Base-by-base conservation (phyloP, 2,888 invertebrate species). In the Drosophila quasianomalipes region DNA sequence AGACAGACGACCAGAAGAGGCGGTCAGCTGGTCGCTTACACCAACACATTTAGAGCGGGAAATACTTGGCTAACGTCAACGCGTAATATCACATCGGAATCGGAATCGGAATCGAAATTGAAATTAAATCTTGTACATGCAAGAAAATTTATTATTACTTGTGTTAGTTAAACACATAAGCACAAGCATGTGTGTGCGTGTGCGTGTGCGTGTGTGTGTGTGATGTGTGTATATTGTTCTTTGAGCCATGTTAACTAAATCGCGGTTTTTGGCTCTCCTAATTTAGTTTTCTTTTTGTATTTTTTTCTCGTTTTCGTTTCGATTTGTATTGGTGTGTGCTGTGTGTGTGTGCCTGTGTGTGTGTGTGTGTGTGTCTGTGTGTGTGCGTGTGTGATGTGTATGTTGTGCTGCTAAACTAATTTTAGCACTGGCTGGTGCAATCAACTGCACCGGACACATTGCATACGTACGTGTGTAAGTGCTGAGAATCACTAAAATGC, bases 1-100 rank as follows among this genome's bases (percentile, higher is more conserved):
- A 85, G 78, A 74, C 88, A 84, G 85, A 89, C 90, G 88, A 80
- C 54, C 65, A 47, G n/a, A 59, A 47, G 41, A 53, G 52, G 37
- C 75, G 51, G 39, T 47, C 63, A 59, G 52, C 52, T 69, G 55
- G 60, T 55, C 49, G 64, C n/a, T 53, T 41, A 44, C 39, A 51
- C 28, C 10, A 61, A 30, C 9, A 14, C 47, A 47, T 16, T 31
- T 35, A 31, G 22, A 47, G n/a, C 55, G 66, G 55, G 54, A 49
- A 51, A 55, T 39, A 57, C 33, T 63, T 35, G 9, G 33, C 4
- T 3, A 41, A n/a, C 14, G 47, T 33, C 30, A 39, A 41, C 53
- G 67, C 63, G 67, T 47, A 52, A 53, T 22, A 67, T 33, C 16
- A n/a, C 30, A 28, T 55, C 35, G 37, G 1, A 22, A 35, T 35